Conservation (phyloP, 64 coral and sea anemone genomes). For the Porites lutea region DNA sequence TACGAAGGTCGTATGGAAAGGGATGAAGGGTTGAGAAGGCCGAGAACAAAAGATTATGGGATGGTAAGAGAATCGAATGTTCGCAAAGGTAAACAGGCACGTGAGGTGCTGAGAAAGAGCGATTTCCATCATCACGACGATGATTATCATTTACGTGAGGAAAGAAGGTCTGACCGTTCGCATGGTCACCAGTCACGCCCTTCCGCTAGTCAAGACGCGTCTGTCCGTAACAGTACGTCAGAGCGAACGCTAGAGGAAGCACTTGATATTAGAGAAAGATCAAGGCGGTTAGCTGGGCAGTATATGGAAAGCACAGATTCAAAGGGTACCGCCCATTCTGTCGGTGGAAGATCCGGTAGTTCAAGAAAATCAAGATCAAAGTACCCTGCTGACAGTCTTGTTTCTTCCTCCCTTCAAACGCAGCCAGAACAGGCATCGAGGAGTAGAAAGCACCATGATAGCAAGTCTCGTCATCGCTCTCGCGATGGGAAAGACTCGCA, state of each 20-base stretch:
- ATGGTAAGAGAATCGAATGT: not conserved
- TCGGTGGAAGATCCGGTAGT: not conserved
- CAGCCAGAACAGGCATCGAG: not conserved
- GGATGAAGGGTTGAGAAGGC: not conserved
- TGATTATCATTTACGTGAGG: not conserved
- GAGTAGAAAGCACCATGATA: conserved; percentile 1
- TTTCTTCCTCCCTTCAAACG: not conserved
- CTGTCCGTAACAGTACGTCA: not conserved
- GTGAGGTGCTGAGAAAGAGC: not conserved
- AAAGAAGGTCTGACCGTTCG: not conserved
- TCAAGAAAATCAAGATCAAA: conserved; percentile 14
- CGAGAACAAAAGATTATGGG: not conserved
- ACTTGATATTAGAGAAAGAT: not conserved
- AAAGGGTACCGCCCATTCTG: not conserved
- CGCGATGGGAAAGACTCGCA: not conserved
- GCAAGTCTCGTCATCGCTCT: conserved; percentile 4
- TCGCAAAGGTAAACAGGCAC: not conserved
- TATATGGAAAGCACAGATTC: conserved; percentile 1
- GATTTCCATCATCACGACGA: not conserved
- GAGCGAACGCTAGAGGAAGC: not conserved
- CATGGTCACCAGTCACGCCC: not conserved
- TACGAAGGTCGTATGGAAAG: not conserved
- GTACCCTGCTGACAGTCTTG: not conserved
- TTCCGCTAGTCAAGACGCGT: not conserved
- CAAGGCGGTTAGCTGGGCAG: not conserved